Percentiles rank a stretch among this genome's conserved stretches.
Conservation (phyloP, 2,113 vertebrate species). For the Mungos mungo region DNA sequence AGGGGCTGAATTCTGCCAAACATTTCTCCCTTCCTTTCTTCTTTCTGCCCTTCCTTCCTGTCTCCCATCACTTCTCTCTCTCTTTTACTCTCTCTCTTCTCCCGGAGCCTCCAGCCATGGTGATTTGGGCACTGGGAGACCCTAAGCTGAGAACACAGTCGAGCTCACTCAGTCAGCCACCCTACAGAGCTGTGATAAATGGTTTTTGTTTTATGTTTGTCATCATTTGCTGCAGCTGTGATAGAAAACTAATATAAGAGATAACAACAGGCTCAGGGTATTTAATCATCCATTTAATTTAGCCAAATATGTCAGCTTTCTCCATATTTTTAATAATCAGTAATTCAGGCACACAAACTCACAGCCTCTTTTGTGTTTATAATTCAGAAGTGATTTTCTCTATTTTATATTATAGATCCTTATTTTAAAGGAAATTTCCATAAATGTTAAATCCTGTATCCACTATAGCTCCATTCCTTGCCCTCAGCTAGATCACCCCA, state of each 20-base stretch:
- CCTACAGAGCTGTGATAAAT: neutral
- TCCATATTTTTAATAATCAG: neutral
- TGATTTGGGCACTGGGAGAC: neutral
- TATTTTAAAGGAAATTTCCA: neutral
- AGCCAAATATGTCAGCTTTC: neutral
- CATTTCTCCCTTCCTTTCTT: neutral
- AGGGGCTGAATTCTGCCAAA: neutral
- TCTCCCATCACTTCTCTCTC: neutral
- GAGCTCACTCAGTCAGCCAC: neutral
- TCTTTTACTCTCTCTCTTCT: neutral
- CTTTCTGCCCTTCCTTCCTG: neutral
- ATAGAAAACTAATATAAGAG: neutral
- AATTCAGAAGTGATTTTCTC: neutral
- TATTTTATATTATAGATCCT: neutral
- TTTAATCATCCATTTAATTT: neutral
- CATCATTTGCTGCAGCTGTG: neutral
- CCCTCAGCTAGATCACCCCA: neutral
- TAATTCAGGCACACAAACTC: neutral
- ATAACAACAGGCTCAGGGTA: neutral
- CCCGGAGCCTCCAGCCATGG: neutral
- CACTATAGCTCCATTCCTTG: neutral
- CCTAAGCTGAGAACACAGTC: neutral
- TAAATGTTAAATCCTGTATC: neutral
- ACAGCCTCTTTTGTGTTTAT: neutral
- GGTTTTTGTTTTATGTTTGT: neutral